Conservation (phyloP, 1,140 invertebrate genomes). For the Drosophila parabipectinata region DNA sequence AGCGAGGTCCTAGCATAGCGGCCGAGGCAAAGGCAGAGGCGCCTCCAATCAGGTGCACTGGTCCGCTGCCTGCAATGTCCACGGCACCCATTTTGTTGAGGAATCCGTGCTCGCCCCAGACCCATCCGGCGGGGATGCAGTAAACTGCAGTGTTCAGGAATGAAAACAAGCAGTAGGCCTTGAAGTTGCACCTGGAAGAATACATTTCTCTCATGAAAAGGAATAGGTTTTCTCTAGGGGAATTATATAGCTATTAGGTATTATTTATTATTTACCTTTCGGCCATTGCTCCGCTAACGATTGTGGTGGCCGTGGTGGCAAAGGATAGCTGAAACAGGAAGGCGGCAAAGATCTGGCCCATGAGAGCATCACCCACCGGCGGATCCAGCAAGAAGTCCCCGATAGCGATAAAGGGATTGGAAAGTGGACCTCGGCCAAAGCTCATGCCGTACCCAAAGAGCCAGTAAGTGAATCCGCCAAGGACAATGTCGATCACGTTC, state of each 20-base stretch:
- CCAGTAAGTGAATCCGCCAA: slow-evolving; percentile 96
- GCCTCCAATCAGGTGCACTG: slow-evolving; percentile 93
- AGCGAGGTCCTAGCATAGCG: slow-evolving; percentile 93
- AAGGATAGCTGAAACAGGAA: slow-evolving; percentile 95
- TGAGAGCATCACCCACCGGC: slow-evolving; percentile 87
- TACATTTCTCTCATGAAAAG: neutral
- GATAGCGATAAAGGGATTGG: slow-evolving; percentile 90
- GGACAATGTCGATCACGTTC: slow-evolving; percentile 95
- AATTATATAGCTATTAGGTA: neutral
- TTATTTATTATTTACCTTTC: slow-evolving; percentile 88
- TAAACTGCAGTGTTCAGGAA: slow-evolving; percentile 95
- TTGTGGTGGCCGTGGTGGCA: slow-evolving; percentile 95
- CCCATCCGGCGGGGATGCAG: slow-evolving; percentile 91
- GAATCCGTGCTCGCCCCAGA: slow-evolving; percentile 94
- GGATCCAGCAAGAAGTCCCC: slow-evolving; percentile 90
- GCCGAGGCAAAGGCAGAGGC: slow-evolving; percentile 93
- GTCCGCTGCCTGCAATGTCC: slow-evolving; percentile 96
- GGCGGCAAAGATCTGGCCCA: slow-evolving; percentile 91
- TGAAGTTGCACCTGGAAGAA: slow-evolving; percentile 88
- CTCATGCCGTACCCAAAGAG: slow-evolving; percentile 96
- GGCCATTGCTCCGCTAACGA: slow-evolving; percentile 95
- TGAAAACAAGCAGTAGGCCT: slow-evolving; percentile 95
- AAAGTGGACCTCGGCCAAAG: slow-evolving; percentile 89
- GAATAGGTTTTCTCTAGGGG: no score
- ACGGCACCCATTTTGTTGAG: slow-evolving; percentile 92